These are phyloP conservation scores for Netelia melanura DNA, from an alignment of 2,888 invertebrate genomes.

Conservation along the genomic window DNA sequence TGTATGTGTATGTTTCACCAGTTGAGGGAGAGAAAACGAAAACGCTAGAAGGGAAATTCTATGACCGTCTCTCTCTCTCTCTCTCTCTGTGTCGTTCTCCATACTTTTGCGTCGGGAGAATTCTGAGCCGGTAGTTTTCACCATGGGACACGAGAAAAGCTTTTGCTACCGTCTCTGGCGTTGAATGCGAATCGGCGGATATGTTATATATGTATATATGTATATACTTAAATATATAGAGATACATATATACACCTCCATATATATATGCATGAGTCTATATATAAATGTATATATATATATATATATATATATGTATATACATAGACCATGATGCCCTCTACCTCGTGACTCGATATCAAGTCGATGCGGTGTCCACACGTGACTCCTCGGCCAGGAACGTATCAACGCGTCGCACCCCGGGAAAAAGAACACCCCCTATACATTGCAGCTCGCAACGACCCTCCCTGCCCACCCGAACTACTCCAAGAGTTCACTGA, in stretches of 20 bases:
- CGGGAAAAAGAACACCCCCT: constrained; percentile 30
- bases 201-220: background rate
- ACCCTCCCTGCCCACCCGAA: constrained; percentile 12
- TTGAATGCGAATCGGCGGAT: background rate
- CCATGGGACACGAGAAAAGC: background rate
- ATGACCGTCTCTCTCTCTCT: constrained; percentile 41
- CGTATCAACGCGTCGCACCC: constrained; percentile 48
- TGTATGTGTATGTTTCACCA: constrained; percentile 17
- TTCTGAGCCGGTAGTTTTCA: background rate
- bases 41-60: constrained; percentile 28
- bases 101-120: constrained; percentile 20
- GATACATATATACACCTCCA: background rate
- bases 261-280: background rate
- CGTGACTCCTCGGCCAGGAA: constrained; percentile 57
- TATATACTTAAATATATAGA: background rate
- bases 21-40: constrained; percentile 29
- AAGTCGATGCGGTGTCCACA: constrained; percentile 54
- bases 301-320: background rate
- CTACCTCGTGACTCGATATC: constrained; percentile 27
- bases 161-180: constrained; percentile 1
- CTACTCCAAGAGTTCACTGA: constrained; percentile 54
- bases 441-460: background rate
- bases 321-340: background rate
- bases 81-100: constrained; percentile 33
- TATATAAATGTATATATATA: background rate